Evolutionary conservation across 2,888 invertebrate species (phyloP).

Genomic region (Oscheius onirici): DNA sequence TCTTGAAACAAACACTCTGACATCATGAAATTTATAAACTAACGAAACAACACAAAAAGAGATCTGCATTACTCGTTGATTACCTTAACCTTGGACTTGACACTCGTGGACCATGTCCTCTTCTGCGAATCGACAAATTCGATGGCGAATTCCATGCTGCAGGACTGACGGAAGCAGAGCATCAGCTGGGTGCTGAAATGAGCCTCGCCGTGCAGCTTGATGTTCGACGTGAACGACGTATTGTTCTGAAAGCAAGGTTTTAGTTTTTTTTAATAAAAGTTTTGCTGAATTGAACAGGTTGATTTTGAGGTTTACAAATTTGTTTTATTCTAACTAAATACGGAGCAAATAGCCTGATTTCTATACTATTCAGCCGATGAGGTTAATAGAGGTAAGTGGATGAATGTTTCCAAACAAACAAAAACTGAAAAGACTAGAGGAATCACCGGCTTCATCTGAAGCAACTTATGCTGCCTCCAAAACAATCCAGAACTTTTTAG

Average conservation of each 20-base stretch:
- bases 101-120: conserved; percentile 9
- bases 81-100: conserved; percentile 13
- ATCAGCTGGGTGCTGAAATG: conserved; percentile 21
- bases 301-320: no score
- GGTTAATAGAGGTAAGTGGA: no score
- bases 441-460: no score
- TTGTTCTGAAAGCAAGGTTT: conserved; percentile 22
- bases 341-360: no score
- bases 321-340: no score
- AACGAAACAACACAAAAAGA: background rate
- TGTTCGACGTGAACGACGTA: background rate
- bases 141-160: conserved; percentile 46
- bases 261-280: no score
- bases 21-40: background rate
- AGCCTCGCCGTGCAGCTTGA: conserved; percentile 6
- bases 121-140: conserved; percentile 48
- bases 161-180: conserved; percentile 30
- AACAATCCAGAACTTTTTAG: no score
- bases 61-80: conserved; percentile 19
- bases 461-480: no score
- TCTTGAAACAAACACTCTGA: background rate
- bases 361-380: no score
- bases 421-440: no score
- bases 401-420: no score
- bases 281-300: no score